phyloP scores from a whole-genome alignment of 2,113 vertebrate genomes.

The Lophotis ruficrista region DNA sequence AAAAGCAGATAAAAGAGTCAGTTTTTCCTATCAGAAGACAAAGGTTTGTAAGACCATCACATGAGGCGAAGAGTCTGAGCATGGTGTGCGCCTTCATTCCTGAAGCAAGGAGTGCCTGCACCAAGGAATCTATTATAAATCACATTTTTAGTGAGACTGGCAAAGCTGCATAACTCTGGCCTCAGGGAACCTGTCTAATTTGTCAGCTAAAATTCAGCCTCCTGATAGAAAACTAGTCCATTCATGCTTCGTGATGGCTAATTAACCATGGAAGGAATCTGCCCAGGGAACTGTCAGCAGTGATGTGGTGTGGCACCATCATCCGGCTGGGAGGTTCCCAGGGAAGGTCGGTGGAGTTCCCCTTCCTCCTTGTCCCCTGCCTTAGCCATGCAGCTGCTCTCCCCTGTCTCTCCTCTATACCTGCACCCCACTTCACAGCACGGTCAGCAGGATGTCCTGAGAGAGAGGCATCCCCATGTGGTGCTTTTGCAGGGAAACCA shows the following conservation, averaged over 20 bases:
- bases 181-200: constrained; percentile 76
- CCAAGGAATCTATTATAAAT: constrained; percentile 76
- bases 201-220: constrained; percentile 78
- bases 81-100: constrained; percentile 59
- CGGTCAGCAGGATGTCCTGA: fast-evolving
- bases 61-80: not conserved
- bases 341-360: not conserved
- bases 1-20: not conserved
- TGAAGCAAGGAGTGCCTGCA: constrained; percentile 68
- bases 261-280: constrained; percentile 71
- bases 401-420: not conserved
- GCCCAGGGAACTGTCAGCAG: constrained; percentile 47
- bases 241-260: constrained; percentile 69
- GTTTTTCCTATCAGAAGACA: not conserved
- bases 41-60: not conserved
- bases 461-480: not conserved
- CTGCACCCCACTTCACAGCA: not conserved
- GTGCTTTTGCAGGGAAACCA: not conserved
- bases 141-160: constrained; percentile 71
- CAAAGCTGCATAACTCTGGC: constrained; percentile 68
- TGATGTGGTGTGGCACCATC: not conserved
- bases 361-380: not conserved
- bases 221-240: constrained; percentile 69
- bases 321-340: not conserved
- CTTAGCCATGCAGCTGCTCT: not conserved